Base-by-base conservation (phyloP, 2,113 vertebrate genomes). In the Rhinoderma darwinii region DNA sequence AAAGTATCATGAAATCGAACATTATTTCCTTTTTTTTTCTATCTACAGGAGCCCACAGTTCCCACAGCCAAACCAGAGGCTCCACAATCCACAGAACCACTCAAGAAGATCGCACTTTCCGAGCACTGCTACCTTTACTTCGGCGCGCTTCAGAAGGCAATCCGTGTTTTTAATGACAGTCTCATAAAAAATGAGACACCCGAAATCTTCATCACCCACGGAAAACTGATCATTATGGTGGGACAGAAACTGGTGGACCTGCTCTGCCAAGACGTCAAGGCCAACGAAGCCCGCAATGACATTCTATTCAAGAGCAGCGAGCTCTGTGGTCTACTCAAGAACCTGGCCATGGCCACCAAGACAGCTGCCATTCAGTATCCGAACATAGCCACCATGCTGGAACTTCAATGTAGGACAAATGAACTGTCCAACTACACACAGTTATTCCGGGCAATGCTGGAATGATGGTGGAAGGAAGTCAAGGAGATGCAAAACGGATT, bases 181-280 rank as follows among this genome's bases (percentile, higher is more conserved):
- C 93, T 99, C 39, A 74, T 81, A 83, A 90, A 87, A 5, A 89
- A 93, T 56, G 95, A 96, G 88, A 94, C 96, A 0, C 97, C 97
- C 0, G 97, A 99, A 77, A 92, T 92, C 89, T 96, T 99, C 89
- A 97, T 99, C 89, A 93, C 95, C 0, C 95, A 97, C 88, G 97
- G 97, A 90, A 99, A 99, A 77, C 93, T 98, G 91, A 95, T 98
- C 88, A 98, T 99, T 90, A 97, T 95, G 94, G 95, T 97, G 7
- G 98, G 98, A 0, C 97, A 99, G 90, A 96, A 95, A 90, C 90
- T 99, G 90, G 96, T 99, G 91, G 95, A 99, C 91, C 91, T 92
- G 0, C 91, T 99, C 77, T 98, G 94, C 90, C 92, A 89, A 83
- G 96, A 97, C 87, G 95, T 93, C 0, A 96, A 96, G n/a, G 89